Evolutionary conservation across 35 echinoderm and acorn worm genomes (phyloP), one percentile per base, ranked within the genome.

Genomic region (Chiridota heheva): DNA sequence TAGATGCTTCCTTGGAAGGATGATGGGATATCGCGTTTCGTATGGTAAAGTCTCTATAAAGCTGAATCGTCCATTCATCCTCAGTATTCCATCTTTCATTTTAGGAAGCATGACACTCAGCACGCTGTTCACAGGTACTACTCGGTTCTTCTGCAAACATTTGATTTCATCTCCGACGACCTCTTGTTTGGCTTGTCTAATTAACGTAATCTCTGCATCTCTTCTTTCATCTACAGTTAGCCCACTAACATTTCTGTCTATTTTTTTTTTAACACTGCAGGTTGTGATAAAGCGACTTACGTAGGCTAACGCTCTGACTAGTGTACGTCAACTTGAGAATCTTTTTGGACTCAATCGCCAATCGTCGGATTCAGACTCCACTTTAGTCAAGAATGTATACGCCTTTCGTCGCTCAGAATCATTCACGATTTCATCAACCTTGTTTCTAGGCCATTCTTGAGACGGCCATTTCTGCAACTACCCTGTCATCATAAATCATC

Each of bases 1-100:
- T n/a, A 28, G 38, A 61, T 84, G 82, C 42, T 73, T 63, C 38
- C 83, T 75, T 18, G 69, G 70, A 17, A 86, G 69, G 65, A 86
- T 72, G 20, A 84, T 72, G 40, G 66, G 66, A 22, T 56, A 58
- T 36, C 66, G 28, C 13, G 60, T 67, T 43, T 84, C 36, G 60
- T 60, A 42, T 3, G 81, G 67, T 63, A 84, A 36, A 24, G 45
- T 37, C 31, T 84, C 66, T 26, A 64, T 32, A 8, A 84, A 27
- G 40, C 48, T 72, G 34, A 70, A 44, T 2, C 81, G 45, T 34
- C 81, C 81, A 39, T 29, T 58, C 58, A 59, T 58, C 36, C 68
- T 55, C 33, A 84, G 7, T 41, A 84, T 33, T 13, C 49, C 65
- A 42, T 84, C 47, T 1, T 83, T 55, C 29, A 83, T 13, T 56